Base-by-base conservation (phyloP, 2,113 vertebrate species). In the Notiomystis cincta region DNA sequence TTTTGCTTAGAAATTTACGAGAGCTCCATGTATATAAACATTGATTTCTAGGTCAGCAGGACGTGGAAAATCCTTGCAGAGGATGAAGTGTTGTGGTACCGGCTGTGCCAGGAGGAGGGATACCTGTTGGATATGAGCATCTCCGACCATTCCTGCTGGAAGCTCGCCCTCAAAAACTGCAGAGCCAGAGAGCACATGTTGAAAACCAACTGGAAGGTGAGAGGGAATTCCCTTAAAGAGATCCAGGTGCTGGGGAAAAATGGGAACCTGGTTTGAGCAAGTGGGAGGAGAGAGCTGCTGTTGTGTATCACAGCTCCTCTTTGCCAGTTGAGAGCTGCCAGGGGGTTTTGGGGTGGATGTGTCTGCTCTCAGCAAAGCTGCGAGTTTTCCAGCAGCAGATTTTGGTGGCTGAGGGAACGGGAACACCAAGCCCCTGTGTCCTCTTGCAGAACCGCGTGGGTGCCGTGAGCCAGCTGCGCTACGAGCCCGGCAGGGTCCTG, bases 131-230 rank as follows among this genome's bases (percentile, higher is more conserved):
- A 97, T 25, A 97, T 82, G 67, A 97, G 96, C 83, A 98, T 99
- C 97, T 98, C 98, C 0, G 99, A 98, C 83, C 98, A 96, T 56
- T 98, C 98, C 61, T 99, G 98, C 97, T 99, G 99, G 99, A 99
- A 99, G 93, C 98, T 98, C 15, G 97, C 98, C 48, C 98, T 99
- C 94, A 98, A 98, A 82, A 98, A 98, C 97, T 99, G 98, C 96
- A 97, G 97, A 21, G 98, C 97, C 96, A 98, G 97, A 9, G 98
- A 99, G 47, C 98, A 94, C 65, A 95, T 94, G 7, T 90, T 99
- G 75, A 98, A 98, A 91, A 97, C 98, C 96, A 99, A 99, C 98
- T 99, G 99, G 99, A 99, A 99, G 99, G 99, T 99, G 96, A 78
- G 93, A 45, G 58, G 45, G 40, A 25, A 20, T 31, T 48, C 88